Evolutionary conservation across 2,797 vertebrate genomes (phyloP).

Genomic region (Siniperca scherzeri): DNA sequence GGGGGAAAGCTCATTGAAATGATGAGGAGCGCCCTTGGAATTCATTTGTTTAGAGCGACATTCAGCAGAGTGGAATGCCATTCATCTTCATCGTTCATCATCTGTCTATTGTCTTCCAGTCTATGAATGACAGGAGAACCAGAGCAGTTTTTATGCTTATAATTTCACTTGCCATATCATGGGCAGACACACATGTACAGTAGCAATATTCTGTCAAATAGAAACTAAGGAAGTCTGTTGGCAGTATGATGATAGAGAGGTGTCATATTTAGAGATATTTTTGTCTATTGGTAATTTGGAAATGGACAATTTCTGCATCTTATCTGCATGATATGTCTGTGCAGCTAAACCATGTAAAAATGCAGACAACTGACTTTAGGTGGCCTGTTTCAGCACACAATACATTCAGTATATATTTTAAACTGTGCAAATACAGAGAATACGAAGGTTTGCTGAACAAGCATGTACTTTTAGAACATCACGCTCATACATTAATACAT

Average conservation of each 20-base stretch:
- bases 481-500: conserved; percentile 28
- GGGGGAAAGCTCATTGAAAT: conserved; percentile 77
- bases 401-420: not conserved
- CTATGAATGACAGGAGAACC: conserved; percentile 65
- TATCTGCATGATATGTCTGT: conserved; percentile 10
- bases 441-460: conserved; percentile 22
- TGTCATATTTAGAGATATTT: conserved; percentile 14
- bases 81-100: conserved; percentile 79
- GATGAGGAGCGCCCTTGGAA: conserved; percentile 78
- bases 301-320: conserved; percentile 10
- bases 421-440: conserved; percentile 9
- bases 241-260: conserved; percentile 3
- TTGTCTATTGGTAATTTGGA: conserved; percentile 3
- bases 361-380: not conserved
- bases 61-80: conserved; percentile 58
- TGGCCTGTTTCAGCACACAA: not conserved
- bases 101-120: conserved; percentile 74
- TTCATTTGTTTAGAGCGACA: conserved; percentile 78
- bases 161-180: conserved; percentile 49
- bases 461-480: conserved; percentile 14
- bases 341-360: conserved; percentile 2
- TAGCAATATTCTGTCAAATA: conserved; percentile 46
- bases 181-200: conserved; percentile 34
- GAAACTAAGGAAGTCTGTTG: conserved; percentile 23
- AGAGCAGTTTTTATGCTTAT: conserved; percentile 49